phyloP scores from a whole-genome alignment of 1,140 invertebrate genomes.

The Araneus ventricosus region DNA sequence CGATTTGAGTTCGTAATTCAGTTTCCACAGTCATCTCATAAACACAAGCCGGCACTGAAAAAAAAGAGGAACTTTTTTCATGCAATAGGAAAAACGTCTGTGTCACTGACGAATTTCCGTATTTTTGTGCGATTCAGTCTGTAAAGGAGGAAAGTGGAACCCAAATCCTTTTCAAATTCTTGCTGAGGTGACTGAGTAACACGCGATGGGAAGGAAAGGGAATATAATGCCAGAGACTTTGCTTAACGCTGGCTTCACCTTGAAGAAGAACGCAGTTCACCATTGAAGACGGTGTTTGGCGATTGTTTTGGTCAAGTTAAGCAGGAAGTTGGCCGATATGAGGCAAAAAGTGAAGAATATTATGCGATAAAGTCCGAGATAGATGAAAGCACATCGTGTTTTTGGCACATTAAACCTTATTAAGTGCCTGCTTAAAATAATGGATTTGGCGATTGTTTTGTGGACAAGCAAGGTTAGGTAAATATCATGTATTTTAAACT shows the following conservation, averaged over 20 bases:
- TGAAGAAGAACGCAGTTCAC: not conserved
- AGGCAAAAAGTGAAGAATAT: constrained; percentile 16
- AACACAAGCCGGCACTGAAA: not conserved
- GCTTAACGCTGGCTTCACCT: not conserved
- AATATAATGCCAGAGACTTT: not conserved
- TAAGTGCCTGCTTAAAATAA: not conserved
- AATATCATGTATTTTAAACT: too few species aligned
- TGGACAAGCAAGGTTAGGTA: too few species aligned
- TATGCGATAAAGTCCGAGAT: not conserved
- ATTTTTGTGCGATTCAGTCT: not conserved
- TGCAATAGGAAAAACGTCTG: not conserved
- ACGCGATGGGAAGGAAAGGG: not conserved
- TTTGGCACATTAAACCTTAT: not conserved
- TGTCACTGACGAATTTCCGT: not conserved
- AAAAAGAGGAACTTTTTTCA: not conserved
- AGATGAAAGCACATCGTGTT: not conserved
- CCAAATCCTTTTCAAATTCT: not conserved
- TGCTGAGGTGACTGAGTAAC: not conserved
- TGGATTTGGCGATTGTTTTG: too few species aligned
- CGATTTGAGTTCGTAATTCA: not conserved
- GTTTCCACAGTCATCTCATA: not conserved
- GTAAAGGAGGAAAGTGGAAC: not conserved
- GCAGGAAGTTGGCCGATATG: not conserved
- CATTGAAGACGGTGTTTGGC: not conserved
- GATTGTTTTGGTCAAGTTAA: constrained; percentile 23